Base-by-base conservation (phyloP, 1,140 invertebrate species). In the Teleogryllus occipitalis region DNA sequence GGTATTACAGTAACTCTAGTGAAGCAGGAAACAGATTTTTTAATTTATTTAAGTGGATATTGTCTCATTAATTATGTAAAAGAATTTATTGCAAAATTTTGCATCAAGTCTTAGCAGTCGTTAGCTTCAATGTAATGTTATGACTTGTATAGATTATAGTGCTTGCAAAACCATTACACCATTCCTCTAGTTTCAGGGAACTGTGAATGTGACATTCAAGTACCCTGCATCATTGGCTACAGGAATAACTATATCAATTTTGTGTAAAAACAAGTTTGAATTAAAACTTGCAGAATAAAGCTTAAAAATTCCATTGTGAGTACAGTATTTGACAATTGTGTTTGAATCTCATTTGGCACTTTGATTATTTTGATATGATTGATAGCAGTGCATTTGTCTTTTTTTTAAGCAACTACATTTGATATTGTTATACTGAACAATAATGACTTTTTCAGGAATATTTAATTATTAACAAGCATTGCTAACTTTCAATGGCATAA, bases 41-140 rank as follows among this genome's bases (percentile, higher is more conserved):
- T 80, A 72, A 80, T 65, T 76, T 77, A 76, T 76, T 80, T 54
- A 76, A 72, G 76, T 80, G 79, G 49, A 80, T 78, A 75, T 74
- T 72, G 75, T 80, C 46, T 80, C 47, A 80, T 76, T 80, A 80
- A 77, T 65, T 65, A 65, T 65, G 54, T 65, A 77, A 74, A 76
- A 72, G 47, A 80, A 77, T 76, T 76, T 77, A 76, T 77, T 80
- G 79, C 75, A 80, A 49, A 48, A 39, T 80, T 80, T 77, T 80
- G 79, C 79, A 80, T 80, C 75, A 80, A 76, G 48, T 80, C 47
- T 80, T 80, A 80, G 79, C 73, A 77, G 48, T 76, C 65, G 75
- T 80, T 80, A 80, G 79, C 75, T 49, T 77, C 22, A 49, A 77
- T 80, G 79, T 80, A 80, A 77, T 77, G 79, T 80, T 80, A 80